phyloP scores from a whole-genome alignment of 2,113 vertebrate genomes.

The Acanthochromis polyacanthus region DNA sequence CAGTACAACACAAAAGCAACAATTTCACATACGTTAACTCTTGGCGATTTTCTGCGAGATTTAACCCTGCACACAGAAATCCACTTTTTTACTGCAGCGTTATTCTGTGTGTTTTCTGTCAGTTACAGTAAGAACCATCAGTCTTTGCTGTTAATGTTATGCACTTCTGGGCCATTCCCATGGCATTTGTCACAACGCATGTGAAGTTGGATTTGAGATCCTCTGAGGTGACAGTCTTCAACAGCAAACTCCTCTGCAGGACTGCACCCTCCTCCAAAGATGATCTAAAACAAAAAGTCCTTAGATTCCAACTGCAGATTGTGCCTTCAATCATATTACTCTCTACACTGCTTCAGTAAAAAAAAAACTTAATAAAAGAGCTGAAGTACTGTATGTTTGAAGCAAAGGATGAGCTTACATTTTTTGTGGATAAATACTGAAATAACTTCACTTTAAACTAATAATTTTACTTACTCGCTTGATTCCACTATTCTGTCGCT shows the following conservation, averaged over 20 bases:
- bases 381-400: neutral
- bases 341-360: neutral
- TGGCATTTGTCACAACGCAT: conserved; percentile 74
- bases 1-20: neutral
- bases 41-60: neutral
- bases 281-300: conserved; percentile 49
- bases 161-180: conserved; percentile 42
- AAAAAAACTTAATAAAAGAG: neutral
- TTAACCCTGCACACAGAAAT: neutral
- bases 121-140: neutral
- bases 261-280: conserved; percentile 35
- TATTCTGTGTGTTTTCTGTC: neutral
- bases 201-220: conserved; percentile 75
- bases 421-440: neutral
- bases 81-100: neutral
- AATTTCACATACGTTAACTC: neutral
- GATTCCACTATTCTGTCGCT: conserved; percentile 71
- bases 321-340: too few relatives aligned
- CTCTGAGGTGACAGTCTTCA: conserved; percentile 47
- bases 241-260: conserved; percentile 68
- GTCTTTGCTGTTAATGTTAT: conserved; percentile 6
- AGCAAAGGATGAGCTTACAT: neutral
- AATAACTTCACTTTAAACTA: neutral
- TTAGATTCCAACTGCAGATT: neutral
- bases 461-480: conserved; percentile 73